A percentile compares a stretch with the other conserved stretches of the same genome.
Evolutionary conservation across 92 coral and sea anemone genomes (phyloP).

Genomic region (Siderastrea radians): DNA sequence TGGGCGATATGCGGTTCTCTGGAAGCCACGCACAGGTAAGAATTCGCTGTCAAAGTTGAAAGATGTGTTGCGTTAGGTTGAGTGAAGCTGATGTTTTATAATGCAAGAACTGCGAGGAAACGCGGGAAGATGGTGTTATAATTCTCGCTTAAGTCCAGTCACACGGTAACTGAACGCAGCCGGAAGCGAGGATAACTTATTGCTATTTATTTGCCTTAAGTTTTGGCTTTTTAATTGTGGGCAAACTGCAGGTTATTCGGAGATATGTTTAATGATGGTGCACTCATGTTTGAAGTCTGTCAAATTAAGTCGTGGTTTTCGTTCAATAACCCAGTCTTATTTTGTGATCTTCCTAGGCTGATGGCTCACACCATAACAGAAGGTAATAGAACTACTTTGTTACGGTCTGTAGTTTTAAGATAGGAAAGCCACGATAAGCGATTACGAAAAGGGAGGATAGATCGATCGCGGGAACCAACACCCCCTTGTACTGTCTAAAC

Average conservation of each 20-base stretch:
- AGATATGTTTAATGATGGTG: slow-evolving; percentile 15
- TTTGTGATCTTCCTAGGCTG: slow-evolving; percentile 60
- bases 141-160: slow-evolving; percentile 11
- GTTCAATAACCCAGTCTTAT: slow-evolving; percentile 3
- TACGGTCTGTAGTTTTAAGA: neutral
- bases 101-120: slow-evolving; percentile 25
- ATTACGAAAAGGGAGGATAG: slow-evolving; percentile 14
- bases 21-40: slow-evolving; percentile 98
- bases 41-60: slow-evolving; percentile 75
- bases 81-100: slow-evolving; percentile 40
- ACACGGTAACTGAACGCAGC: neutral
- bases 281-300: slow-evolving; percentile 47
- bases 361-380: slow-evolving; percentile 80
- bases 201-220: slow-evolving; percentile 10
- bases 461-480: slow-evolving; percentile 45
- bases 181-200: slow-evolving; percentile 44
- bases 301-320: slow-evolving; percentile 18
- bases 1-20: slow-evolving; percentile 94
- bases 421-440: neutral
- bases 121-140: slow-evolving; percentile 26
- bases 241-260: slow-evolving; percentile 39
- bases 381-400: slow-evolving; percentile 60
- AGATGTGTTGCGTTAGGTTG: slow-evolving; percentile 54
- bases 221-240: slow-evolving; percentile 20
- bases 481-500: slow-evolving; percentile 36